Conservation (phyloP, 2,888 invertebrate species). For the Drosophila robusta region DNA sequence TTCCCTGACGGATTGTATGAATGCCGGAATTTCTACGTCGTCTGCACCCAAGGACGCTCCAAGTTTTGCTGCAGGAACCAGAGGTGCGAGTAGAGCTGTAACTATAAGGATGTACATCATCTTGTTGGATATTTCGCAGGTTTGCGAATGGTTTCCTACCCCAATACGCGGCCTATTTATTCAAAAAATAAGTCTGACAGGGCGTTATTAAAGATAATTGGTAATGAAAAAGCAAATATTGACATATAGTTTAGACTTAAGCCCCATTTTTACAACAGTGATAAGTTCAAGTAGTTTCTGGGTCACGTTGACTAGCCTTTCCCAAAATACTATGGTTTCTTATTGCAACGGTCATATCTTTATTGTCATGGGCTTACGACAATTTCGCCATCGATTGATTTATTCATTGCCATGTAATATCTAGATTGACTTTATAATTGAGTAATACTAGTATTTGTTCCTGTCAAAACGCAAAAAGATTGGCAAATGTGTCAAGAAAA, state of each 20-base stretch:
- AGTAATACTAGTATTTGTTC: neutral
- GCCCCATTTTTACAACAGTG: conserved; percentile 27
- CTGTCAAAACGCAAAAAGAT: neutral
- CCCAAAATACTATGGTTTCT: neutral
- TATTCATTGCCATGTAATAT: conserved; percentile 4
- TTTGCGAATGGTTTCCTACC: conserved; percentile 54
- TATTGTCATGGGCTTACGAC: conserved; percentile 1
- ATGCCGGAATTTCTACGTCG: conserved; percentile 33
- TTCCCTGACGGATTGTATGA: conserved; percentile 33
- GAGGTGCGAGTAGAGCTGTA: conserved; percentile 38
- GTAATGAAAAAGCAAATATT: conserved; percentile 44
- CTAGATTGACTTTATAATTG: neutral
- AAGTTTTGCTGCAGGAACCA: conserved; percentile 35
- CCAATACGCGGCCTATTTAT: conserved; percentile 56
- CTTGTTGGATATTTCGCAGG: conserved; percentile 37
- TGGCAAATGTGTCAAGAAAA: neutral
- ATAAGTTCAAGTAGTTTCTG: conserved; percentile 29
- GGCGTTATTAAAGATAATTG: conserved; percentile 29
- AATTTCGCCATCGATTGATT: conserved; percentile 2
- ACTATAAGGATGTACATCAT: conserved; percentile 47
- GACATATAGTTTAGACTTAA: conserved; percentile 17
- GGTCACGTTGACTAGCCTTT: conserved; percentile 12
- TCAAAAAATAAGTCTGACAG: conserved; percentile 24
- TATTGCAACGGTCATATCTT: neutral
- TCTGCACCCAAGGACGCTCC: conserved; percentile 2